A percentile compares a stretch with the other conserved stretches of the same genome.
Evolutionary conservation across 2,888 invertebrate genomes (phyloP).

Genomic region (Callinectes sapidus): DNA sequence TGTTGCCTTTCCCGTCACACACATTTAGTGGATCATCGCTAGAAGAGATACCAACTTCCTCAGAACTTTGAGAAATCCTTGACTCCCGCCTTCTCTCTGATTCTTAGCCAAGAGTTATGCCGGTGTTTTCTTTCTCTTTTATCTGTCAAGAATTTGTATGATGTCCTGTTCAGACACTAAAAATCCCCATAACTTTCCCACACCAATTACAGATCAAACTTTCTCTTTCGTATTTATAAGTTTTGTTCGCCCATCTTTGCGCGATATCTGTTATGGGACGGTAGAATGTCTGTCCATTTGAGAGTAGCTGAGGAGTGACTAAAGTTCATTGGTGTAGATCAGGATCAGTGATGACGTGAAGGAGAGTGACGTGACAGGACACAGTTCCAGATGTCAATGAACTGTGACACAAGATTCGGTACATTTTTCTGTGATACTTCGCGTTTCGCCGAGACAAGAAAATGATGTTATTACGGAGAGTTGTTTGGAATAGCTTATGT

Average conservation of each 20-base stretch:
- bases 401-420: not conserved
- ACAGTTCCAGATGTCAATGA: not conserved
- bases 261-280: no score
- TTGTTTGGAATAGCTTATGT: not conserved
- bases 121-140: not conserved
- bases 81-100: not conserved
- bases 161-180: not conserved
- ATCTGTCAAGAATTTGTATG: not conserved
- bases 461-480: not conserved
- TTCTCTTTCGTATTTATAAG: not conserved
- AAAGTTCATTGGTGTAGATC: not conserved
- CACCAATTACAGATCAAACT: not conserved
- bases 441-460: not conserved
- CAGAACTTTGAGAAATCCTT: not conserved
- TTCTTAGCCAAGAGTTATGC: not conserved
- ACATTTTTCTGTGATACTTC: not conserved
- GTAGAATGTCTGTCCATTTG: no score
- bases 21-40: not conserved
- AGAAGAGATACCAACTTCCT: not conserved
- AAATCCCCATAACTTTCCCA: not conserved
- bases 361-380: not conserved
- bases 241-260: no score
- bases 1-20: not conserved
- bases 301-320: no score
- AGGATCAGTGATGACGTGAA: not conserved